These are phyloP conservation scores for Ciconia stormi DNA, from an alignment of 2,113 vertebrate genomes.

Conservation along the genomic window DNA sequence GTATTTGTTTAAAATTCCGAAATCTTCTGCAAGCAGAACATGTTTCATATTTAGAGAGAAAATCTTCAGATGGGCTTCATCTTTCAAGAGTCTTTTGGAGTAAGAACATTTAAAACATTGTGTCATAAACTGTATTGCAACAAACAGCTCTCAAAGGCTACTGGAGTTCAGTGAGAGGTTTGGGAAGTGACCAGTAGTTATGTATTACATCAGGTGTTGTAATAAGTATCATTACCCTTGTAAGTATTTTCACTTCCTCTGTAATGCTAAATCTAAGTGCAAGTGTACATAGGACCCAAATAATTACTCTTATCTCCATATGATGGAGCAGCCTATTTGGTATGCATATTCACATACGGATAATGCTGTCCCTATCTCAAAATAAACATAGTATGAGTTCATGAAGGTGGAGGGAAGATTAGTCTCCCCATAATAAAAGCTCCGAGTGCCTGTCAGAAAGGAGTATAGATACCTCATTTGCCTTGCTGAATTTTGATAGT, in stretches of 20 bases:
- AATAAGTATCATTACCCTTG: neutral
- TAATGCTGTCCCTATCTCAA: neutral
- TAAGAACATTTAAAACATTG: neutral
- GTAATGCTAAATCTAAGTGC: neutral
- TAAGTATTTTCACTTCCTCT: constrained; percentile 31
- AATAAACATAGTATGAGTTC: neutral
- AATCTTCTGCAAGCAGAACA: neutral
- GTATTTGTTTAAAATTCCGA: constrained; percentile 3
- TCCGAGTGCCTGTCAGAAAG: neutral
- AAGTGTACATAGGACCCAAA: neutral
- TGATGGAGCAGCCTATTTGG: neutral
- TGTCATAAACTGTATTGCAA: constrained; percentile 1
- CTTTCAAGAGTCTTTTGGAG: neutral
- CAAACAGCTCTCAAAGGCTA: constrained; percentile 54
- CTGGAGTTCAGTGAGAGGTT: constrained; percentile 48
- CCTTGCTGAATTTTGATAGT: neutral
- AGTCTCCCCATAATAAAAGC: neutral
- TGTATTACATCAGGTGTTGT: constrained; percentile 20
- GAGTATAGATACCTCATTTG: neutral
- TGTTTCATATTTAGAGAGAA: neutral
- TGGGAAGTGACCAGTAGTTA: constrained; percentile 32
- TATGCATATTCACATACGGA: neutral
- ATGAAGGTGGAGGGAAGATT: neutral
- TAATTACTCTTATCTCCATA: neutral
- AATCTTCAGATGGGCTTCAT: neutral